Conservation (phyloP, 2,113 vertebrate species). For the Gallinago media region DNA sequence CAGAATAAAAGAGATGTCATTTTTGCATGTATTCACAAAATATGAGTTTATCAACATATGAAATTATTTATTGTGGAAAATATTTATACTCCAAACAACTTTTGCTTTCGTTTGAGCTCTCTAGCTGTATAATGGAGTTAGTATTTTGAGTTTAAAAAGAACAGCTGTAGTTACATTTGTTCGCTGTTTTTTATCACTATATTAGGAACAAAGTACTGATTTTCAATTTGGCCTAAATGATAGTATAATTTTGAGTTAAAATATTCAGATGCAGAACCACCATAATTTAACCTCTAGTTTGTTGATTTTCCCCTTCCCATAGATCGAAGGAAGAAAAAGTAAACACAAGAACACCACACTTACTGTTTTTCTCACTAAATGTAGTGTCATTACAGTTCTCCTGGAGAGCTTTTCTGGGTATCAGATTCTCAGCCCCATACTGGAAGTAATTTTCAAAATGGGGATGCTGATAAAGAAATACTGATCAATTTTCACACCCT, state of each 20-base stretch:
- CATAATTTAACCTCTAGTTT: not conserved
- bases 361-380: not conserved
- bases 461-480: not conserved
- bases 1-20: not conserved
- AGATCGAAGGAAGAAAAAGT: not conserved
- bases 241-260: not conserved
- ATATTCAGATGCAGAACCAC: not conserved
- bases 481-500: conserved; percentile 20
- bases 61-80: not conserved
- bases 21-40: not conserved
- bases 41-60: not conserved
- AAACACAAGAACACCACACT: not conserved
- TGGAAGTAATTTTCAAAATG: not conserved
- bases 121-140: not conserved
- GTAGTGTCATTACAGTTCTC: not conserved
- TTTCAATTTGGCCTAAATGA: not conserved
- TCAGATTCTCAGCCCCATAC: not conserved
- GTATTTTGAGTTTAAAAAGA: not conserved
- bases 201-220: not conserved
- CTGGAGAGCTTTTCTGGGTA: not conserved
- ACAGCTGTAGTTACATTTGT: not conserved
- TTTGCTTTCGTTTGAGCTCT: not conserved
- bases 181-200: not conserved
- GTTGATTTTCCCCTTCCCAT: not conserved
- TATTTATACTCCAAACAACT: not conserved